These are phyloP conservation scores for Tretioscincus oriximinensis DNA, from an alignment of 2,113 vertebrate genomes.

Conservation along the genomic window DNA sequence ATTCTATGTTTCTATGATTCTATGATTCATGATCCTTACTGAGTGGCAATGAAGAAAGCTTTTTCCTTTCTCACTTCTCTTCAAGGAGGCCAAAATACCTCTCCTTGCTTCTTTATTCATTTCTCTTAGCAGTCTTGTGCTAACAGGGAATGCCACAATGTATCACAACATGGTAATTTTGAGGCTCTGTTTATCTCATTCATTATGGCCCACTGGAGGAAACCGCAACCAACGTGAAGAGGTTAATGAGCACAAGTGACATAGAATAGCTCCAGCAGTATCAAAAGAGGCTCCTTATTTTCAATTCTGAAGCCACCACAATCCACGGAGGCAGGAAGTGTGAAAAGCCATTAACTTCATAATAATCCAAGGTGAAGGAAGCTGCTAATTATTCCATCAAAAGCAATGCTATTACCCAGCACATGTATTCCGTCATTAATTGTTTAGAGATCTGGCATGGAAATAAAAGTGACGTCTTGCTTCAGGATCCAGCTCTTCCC, in stretches of 20 bases:
- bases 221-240: constrained; percentile 37
- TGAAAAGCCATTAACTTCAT: constrained; percentile 41
- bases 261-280: constrained; percentile 19
- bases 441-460: neutral
- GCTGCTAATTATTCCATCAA: constrained; percentile 15
- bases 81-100: neutral
- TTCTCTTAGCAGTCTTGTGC: no score
- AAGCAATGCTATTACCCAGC: constrained; percentile 5
- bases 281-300: constrained; percentile 33
- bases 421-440: neutral
- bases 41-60: no score
- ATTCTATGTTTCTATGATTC: no score
- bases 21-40: no score
- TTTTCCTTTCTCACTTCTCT: neutral
- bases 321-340: neutral
- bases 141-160: neutral
- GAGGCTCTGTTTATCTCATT: neutral
- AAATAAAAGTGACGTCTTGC: neutral
- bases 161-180: constrained; percentile 9
- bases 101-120: neutral
- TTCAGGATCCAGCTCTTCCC: neutral
- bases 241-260: constrained; percentile 46
- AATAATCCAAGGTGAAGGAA: constrained; percentile 35
- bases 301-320: constrained; percentile 14
- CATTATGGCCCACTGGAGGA: constrained; percentile 23